These are phyloP conservation scores for Myathropa florea DNA, from an alignment of 2,888 invertebrate species.

Conservation along the genomic window DNA sequence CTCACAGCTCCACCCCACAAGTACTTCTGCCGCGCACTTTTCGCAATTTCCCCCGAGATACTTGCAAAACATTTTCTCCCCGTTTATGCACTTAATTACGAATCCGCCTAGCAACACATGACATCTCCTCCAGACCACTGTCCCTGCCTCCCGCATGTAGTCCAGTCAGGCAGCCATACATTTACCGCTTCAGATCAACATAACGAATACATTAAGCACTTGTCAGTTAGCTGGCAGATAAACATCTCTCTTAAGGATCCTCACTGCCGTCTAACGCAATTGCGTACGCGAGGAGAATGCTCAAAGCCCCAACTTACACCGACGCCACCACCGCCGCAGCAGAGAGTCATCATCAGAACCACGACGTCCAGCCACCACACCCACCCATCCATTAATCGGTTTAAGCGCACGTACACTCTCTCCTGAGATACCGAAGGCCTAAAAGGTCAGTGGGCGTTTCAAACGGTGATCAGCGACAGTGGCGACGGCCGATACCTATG, in stretches of 20 bases:
- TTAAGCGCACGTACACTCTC: conserved; percentile 14
- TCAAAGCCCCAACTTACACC: conserved; percentile 8
- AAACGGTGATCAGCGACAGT: conserved; percentile 49
- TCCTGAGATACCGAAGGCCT: background rate
- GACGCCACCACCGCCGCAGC: background rate
- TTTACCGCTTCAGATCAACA: conserved; percentile 60
- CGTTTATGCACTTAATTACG: background rate
- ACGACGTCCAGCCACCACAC: conserved; percentile 59
- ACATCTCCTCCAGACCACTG: background rate
- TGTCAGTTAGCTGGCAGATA: conserved; percentile 60
- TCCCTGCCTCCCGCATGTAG: background rate
- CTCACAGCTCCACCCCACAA: background rate
- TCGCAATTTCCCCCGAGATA: background rate
- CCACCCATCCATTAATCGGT: conserved; percentile 64
- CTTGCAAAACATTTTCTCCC: background rate
- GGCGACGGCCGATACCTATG: background rate
- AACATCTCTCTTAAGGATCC: conserved; percentile 47
- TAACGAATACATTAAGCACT: conserved; percentile 65
- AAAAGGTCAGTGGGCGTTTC: conserved; percentile 68
- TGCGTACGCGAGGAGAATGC: conserved; percentile 58
- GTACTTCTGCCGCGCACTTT: background rate
- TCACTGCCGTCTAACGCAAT: conserved; percentile 49
- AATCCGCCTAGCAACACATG: background rate
- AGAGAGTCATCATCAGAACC: background rate
- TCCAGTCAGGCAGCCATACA: conserved; percentile 26